Base-by-base conservation (phyloP, 2,888 invertebrate genomes). In the Ormyrus thymus region DNA sequence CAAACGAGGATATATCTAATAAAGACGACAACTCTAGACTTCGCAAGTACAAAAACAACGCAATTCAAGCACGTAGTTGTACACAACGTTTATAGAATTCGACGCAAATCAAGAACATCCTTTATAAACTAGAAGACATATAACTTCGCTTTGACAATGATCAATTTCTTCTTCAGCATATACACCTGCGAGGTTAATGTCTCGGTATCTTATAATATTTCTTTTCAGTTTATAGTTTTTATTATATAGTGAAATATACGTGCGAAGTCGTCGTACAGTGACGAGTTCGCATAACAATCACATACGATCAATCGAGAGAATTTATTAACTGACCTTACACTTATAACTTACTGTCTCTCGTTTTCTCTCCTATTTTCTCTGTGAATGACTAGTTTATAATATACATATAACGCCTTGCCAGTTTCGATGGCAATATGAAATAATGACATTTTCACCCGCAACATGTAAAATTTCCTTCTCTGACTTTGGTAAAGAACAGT, bases 231-330 rank as follows among this genome's bases (percentile, higher is more conserved):
- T 65, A 68, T 76, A 74, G 66, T 73, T 70, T 73, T 29, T 68
- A 68, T 51, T 66, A 66, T 29, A 29, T 62, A 74, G 45, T 59
- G 65, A 71, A 72, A 72, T 65, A 78, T 61, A 69, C 51, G 56
- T 51, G 64, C 50, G 64, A 62, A 73, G 11, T 53, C 61, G 55
- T 29, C 69, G 5, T 78, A 78, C 50, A 78, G 48, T 43, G 53
- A 78, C 46, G 45, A 73, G n/a, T 50, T 46, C 64, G 53, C 78
- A 74, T 69, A 78, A 78, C 69, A 78, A 78, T 78, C 69, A 59
- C 58, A 69, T 74, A 68, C 53, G 46, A 66, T 66, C 77, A 71
- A 77, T 66, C 15, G 53, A 70, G 56, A 74, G 58, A 70, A 64
- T 53, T 6, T 46, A 29, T 78, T 7, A 10, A 48, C n/a, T 59